phyloP scores from a whole-genome alignment of 1,140 invertebrate species.

The Caenorhabditis tropicalis region DNA sequence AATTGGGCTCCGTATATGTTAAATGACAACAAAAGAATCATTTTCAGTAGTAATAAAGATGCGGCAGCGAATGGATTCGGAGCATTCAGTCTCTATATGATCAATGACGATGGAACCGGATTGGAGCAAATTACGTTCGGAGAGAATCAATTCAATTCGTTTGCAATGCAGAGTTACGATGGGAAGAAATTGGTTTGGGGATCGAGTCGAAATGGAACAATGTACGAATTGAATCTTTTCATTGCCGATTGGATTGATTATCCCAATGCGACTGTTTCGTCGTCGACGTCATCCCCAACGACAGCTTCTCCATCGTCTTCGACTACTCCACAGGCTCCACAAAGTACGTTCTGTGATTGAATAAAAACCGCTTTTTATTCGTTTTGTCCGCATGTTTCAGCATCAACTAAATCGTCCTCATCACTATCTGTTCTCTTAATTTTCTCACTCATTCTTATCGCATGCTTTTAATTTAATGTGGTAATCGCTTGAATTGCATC shows the following conservation, averaged over 20 bases:
- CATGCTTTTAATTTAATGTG: neutral
- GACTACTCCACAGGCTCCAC: neutral
- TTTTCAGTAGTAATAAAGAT: constrained; percentile 57
- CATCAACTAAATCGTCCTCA: neutral
- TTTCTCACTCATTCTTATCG: constrained; percentile 13
- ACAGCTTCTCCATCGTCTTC: neutral
- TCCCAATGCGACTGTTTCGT: neutral
- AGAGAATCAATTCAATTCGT: constrained; percentile 59
- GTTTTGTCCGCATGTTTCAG: neutral
- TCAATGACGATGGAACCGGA: constrained; percentile 63
- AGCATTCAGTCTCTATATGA: constrained; percentile 58
- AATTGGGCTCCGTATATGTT: constrained; percentile 66
- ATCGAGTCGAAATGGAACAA: constrained; percentile 33
- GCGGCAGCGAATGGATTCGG: constrained; percentile 54
- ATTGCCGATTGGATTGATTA: constrained; percentile 62
- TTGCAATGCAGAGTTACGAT: constrained; percentile 60
- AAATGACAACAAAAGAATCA: constrained; percentile 60
- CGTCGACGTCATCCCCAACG: neutral
- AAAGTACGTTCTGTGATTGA: neutral
- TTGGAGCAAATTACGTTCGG: constrained; percentile 60
- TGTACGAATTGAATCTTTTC: constrained; percentile 62
- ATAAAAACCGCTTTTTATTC: neutral
- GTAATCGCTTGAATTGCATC: neutral
- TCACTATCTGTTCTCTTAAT: neutral
- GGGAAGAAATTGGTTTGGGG: constrained; percentile 63